A percentile compares a stretch with the other conserved stretches of the same genome.
Evolutionary conservation across 2,113 vertebrate species (phyloP).

Genomic region (Brachypodius melanocephalos): DNA sequence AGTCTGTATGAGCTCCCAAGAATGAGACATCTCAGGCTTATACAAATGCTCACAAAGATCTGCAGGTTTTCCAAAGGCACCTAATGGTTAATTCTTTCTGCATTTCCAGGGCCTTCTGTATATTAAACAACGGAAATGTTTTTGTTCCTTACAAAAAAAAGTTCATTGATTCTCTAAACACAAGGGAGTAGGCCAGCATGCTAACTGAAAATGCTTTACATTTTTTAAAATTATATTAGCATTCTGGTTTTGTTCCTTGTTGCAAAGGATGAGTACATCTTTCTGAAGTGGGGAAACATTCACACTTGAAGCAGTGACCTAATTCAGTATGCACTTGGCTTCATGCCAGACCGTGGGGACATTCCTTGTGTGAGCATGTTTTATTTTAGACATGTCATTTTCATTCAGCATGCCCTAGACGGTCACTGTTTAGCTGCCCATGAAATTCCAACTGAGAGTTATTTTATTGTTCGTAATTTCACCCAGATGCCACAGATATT

Average conservation of each 20-base stretch:
- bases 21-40: not conserved
- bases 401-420: not conserved
- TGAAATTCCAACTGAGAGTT: not conserved
- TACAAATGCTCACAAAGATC: not conserved
- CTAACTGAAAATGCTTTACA: not conserved
- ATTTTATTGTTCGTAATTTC: constrained; percentile 5
- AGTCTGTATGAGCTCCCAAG: not conserved
- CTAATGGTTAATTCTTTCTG: not conserved
- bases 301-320: not conserved
- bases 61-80: not conserved
- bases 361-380: not conserved
- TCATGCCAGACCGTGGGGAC: not conserved
- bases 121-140: constrained; percentile 34
- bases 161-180: constrained; percentile 3
- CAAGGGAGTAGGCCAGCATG: not conserved
- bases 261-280: not conserved
- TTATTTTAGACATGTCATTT: not conserved
- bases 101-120: constrained; percentile 11
- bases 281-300: not conserved
- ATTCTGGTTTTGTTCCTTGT: not conserved
- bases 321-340: not conserved
- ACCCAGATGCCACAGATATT: constrained; percentile 1
- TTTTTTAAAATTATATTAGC: not conserved
- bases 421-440: not conserved
- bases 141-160: constrained; percentile 20